Conservation (phyloP, 2,797 vertebrate genomes). For the Pangasius larnaudii region DNA sequence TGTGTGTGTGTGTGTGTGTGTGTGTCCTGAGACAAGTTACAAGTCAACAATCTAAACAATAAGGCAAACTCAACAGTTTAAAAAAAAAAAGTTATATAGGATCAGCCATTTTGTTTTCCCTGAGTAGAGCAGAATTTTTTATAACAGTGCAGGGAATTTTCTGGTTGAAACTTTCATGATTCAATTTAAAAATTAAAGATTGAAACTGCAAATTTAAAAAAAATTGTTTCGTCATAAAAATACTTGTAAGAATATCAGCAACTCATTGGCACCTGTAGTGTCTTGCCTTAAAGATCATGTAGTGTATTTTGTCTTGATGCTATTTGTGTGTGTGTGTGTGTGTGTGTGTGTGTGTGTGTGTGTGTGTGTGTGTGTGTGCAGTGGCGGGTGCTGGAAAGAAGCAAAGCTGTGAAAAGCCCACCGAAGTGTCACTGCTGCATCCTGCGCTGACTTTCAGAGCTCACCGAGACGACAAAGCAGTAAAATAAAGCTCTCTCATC, state of each 20-base stretch:
- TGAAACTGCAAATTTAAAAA: too few species aligned
- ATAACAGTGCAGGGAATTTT: too few species aligned
- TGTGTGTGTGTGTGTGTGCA: background rate
- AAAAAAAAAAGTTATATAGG: too few species aligned
- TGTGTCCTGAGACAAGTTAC: background rate
- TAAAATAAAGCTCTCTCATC: background rate
- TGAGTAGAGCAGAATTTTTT: too few species aligned
- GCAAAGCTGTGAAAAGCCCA: constrained; percentile 35
- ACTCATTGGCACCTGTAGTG: background rate
- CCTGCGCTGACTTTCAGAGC: constrained; percentile 5
- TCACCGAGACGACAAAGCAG: constrained; percentile 8
- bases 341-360: background rate
- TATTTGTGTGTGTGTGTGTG: background rate
- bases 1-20: background rate
- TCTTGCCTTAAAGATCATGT: background rate
- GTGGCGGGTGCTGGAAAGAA: constrained; percentile 17
- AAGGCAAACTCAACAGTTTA: background rate
- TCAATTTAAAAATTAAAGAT: too few species aligned
- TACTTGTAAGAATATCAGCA: background rate
- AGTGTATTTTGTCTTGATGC: background rate
- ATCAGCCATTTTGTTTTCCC: too few species aligned
- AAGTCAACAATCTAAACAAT: background rate
- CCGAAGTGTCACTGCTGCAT: constrained; percentile 25
- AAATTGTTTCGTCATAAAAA: background rate
- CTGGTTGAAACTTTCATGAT: too few species aligned